These are phyloP conservation scores for Sterna hirundo DNA, from an alignment of 2,113 vertebrate genomes.

Conservation along the genomic window DNA sequence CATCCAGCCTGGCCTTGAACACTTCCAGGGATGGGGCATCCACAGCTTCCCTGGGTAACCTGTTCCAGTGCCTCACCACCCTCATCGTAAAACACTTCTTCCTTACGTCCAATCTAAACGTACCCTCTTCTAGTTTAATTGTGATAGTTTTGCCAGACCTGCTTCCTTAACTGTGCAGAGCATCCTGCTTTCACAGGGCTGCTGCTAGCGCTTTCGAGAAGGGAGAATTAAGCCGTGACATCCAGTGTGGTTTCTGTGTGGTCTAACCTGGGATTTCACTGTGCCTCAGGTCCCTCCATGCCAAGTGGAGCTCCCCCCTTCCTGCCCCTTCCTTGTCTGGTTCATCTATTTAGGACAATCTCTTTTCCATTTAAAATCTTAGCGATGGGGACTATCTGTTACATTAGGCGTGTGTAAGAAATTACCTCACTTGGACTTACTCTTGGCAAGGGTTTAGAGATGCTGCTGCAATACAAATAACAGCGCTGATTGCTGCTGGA, in stretches of 20 bases:
- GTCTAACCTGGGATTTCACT: not conserved
- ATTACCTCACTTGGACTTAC: not conserved
- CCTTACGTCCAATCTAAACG: not conserved
- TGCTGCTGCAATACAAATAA: constrained; percentile 23
- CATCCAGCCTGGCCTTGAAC: not conserved
- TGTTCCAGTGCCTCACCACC: not conserved
- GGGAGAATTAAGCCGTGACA: not conserved
- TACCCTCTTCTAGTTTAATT: not conserved
- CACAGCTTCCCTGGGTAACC: not conserved
- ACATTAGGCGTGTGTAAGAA: not conserved
- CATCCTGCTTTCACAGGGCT: not conserved
- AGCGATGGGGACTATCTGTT: not conserved
- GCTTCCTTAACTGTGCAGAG: not conserved
- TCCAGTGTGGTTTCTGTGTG: not conserved
- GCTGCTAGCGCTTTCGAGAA: not conserved
- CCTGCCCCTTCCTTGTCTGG: not conserved
- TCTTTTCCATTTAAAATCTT: not conserved
- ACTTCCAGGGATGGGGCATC: no score
- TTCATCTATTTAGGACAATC: not conserved
- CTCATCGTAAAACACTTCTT: not conserved
- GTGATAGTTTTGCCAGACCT: not conserved
- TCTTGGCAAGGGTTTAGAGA: not conserved
- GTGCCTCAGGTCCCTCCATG: not conserved
- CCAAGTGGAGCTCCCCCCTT: not conserved
- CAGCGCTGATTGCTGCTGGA: constrained; percentile 14